Base-by-base conservation (phyloP, 2,113 vertebrate species). In the Beaufortia kweichowensis region DNA sequence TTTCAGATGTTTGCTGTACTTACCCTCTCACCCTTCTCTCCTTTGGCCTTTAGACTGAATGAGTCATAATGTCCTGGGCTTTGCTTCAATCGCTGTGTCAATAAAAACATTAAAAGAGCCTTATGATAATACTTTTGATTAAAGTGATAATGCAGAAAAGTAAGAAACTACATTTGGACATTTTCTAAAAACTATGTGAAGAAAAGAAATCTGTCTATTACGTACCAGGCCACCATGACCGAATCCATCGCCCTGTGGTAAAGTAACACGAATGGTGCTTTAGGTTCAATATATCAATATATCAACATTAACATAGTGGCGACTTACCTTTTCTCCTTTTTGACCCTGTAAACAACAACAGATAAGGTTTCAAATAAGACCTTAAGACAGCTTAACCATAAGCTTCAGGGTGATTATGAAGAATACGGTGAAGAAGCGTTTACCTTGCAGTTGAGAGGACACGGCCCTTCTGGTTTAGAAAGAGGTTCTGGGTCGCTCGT, bases 11-110 rank as follows among this genome's bases (percentile, higher is more conserved):
- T 73, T 53, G 9, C 10, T 12, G 26, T 64, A 87, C 90, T 93
- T 82, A 96, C 95, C 86, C 86, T 83, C 76, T 95, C 94, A 82
- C 95, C 95, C 74, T 85, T 92, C 71, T 95, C 94, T 65, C 95
- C 95, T 86, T 96, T 96, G 6, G 79, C 23, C 3, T 81, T 59
- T 23, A 92, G 85, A 50, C 84, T 84, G 31, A 94, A 92, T 1
- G 90, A 90, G 33, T 93, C 88, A 3, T 80, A 92, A 3, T 87
- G 81, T 23, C 83, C 85, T 0, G 85, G 77, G 14, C 72, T 90
- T 75, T 86, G 80, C 23, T 84, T 85, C 15, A 94, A 89, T 55
- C 61, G 87, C 85, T 90, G 76, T 23, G 84, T 23, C 81, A 81
- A 0, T 64, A 43, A 28, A 63, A 3, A 0, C 46, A 78, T 67